Conservation (phyloP, 2,797 vertebrate genomes). For the Sarcophilus harrisii region DNA sequence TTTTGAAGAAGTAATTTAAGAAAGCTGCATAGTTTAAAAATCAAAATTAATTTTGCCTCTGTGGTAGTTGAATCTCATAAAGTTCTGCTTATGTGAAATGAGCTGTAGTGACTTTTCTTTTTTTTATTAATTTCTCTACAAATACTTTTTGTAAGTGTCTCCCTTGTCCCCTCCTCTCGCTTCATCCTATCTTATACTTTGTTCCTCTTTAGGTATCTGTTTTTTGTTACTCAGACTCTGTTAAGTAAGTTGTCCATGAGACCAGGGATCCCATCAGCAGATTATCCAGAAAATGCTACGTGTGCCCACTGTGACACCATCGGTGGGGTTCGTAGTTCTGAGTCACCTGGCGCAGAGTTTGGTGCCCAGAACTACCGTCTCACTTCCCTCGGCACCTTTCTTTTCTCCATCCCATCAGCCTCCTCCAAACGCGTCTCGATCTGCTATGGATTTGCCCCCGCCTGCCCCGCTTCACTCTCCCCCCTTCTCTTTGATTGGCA, state of each 20-base stretch:
- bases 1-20: constrained; percentile 21
- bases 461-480: constrained; percentile 14
- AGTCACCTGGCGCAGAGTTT: constrained; percentile 85
- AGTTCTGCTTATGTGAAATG: neutral
- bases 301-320: constrained; percentile 87
- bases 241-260: constrained; percentile 93
- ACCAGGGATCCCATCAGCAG: constrained; percentile 91
- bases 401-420: constrained; percentile 75
- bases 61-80: constrained; percentile 53
- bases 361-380: constrained; percentile 71
- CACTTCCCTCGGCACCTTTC: constrained; percentile 75
- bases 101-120: neutral
- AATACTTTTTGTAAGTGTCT: neutral
- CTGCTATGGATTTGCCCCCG: constrained; percentile 70
- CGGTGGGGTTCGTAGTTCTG: constrained; percentile 80
- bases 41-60: constrained; percentile 58
- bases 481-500: constrained; percentile 84
- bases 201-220: constrained; percentile 83
- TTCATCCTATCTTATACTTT: constrained; percentile 61
- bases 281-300: constrained; percentile 92
- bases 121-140: neutral
- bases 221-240: constrained; percentile 88
- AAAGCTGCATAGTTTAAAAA: constrained; percentile 67
- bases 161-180: neutral
- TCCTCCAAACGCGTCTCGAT: constrained; percentile 73